Percentiles rank a stretch among this genome's conserved stretches.
Conservation (phyloP, 2,797 vertebrate species). For the Botia kubotai region DNA sequence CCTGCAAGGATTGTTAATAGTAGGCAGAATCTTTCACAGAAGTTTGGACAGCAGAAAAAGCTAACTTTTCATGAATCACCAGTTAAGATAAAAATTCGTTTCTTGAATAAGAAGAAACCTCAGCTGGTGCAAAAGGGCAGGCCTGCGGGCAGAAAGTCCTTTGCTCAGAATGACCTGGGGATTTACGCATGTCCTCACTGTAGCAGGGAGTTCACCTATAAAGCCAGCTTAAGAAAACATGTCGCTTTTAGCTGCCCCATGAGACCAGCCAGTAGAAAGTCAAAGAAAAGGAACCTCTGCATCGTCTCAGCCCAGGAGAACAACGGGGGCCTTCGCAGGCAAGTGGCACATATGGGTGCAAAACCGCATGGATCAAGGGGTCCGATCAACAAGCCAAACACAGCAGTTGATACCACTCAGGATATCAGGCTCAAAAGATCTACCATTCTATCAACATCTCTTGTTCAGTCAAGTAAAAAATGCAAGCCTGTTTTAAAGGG, state of each 20-base stretch:
- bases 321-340: conserved; percentile 76
- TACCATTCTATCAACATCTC: conserved; percentile 70
- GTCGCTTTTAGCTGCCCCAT: conserved; percentile 92
- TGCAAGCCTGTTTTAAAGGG: conserved; percentile 76
- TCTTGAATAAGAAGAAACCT: conserved; percentile 89
- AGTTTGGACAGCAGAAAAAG: conserved; percentile 87
- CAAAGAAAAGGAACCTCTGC: conserved; percentile 78
- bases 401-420: conserved; percentile 67
- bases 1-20: conserved; percentile 68
- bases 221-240: conserved; percentile 93
- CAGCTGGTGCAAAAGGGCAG: conserved; percentile 90
- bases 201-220: conserved; percentile 91
- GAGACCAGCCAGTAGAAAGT: conserved; percentile 86
- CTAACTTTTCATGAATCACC: conserved; percentile 85
- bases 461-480: conserved; percentile 77
- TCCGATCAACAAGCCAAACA: conserved; percentile 74
- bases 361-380: conserved; percentile 85
- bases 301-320: conserved; percentile 82
- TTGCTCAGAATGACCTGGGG: conserved; percentile 72
- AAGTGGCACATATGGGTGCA: conserved; percentile 79
- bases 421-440: conserved; percentile 71
- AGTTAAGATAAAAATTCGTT: conserved; percentile 88
- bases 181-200: conserved; percentile 92
- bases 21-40: conserved; percentile 83
- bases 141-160: conserved; percentile 83